Percentiles rank a stretch among this genome's conserved stretches.
Conservation (phyloP, 2,888 invertebrate genomes). For the Folsomia candida region DNA sequence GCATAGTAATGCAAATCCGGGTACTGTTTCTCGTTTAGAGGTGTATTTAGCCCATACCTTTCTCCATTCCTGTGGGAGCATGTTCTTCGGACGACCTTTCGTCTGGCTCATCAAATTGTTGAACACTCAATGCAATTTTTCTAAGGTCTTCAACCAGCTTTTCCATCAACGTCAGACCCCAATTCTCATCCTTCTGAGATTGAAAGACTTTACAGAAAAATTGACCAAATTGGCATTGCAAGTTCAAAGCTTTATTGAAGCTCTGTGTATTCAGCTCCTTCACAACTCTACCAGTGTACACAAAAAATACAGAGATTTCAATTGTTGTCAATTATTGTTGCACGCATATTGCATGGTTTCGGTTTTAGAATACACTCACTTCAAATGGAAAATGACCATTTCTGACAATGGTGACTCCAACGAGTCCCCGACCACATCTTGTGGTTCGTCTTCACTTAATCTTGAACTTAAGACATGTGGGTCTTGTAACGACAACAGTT, state of each 20-base stretch:
- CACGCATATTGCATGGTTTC: too few relatives aligned
- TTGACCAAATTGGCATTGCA: slow-evolving; percentile 75
- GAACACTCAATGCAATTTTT: slow-evolving; percentile 76
- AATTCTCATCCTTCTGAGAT: slow-evolving; percentile 88
- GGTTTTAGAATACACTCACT: slow-evolving; percentile 57
- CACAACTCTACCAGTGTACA: slow-evolving; percentile 60
- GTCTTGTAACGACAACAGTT: slow-evolving; percentile 63
- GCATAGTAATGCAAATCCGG: too few relatives aligned
- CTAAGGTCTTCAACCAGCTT: slow-evolving; percentile 83
- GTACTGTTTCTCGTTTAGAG: slow-evolving; percentile 71
- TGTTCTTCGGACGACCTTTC: slow-evolving; percentile 54
- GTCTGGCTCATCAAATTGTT: slow-evolving; percentile 57
- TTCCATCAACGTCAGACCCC: slow-evolving; percentile 93
- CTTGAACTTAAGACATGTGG: slow-evolving; percentile 70
- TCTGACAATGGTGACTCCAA: slow-evolving; percentile 73
- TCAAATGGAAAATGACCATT: slow-evolving; percentile 71
- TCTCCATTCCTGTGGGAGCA: slow-evolving; percentile 52
- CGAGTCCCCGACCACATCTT: slow-evolving; percentile 67
- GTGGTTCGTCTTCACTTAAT: slow-evolving; percentile 69
- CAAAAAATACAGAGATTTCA: slow-evolving; percentile 24
- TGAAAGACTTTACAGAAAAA: slow-evolving; percentile 79
- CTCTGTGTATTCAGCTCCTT: slow-evolving; percentile 58
- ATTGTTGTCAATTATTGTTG: neutral
- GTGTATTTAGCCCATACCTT: too few relatives aligned
- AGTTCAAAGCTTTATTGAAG: slow-evolving; percentile 66